phyloP scores from a whole-genome alignment of 2,113 vertebrate genomes.

The Paracanthobrama guichenoti region DNA sequence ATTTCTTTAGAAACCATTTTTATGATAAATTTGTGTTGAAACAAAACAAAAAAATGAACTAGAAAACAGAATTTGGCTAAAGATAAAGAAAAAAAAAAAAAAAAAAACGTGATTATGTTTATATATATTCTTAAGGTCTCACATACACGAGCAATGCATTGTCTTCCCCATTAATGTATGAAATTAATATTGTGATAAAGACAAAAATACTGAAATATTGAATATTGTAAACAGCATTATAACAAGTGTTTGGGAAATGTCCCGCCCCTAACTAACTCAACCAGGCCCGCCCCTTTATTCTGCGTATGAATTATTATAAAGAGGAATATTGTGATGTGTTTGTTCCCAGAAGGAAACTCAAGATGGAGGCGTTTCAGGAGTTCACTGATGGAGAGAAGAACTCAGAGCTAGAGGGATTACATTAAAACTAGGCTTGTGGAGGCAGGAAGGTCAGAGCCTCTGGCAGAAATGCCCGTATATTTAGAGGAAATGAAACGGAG shows the following conservation, averaged over 20 bases:
- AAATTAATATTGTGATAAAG: background rate
- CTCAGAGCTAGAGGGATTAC: too few species aligned
- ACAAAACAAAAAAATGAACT: background rate
- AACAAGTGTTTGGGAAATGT: too few species aligned
- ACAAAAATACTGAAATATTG: background rate
- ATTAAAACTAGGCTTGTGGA: slow-evolving; percentile 31
- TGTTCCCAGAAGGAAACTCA: background rate
- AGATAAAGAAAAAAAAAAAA: background rate
- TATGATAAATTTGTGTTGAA: background rate
- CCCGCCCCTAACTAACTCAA: too few species aligned
- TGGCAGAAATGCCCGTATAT: slow-evolving; percentile 54
- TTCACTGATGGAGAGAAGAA: too few species aligned
- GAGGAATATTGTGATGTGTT: too few species aligned
- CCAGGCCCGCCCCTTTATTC: too few species aligned
- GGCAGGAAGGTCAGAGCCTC: slow-evolving; percentile 50
- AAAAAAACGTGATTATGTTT: background rate
- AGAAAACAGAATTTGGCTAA: background rate
- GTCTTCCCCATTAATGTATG: background rate
- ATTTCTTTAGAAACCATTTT: background rate
- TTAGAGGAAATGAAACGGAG: slow-evolving; percentile 64
- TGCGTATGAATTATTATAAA: too few species aligned
- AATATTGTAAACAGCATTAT: too few species aligned
- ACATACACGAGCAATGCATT: background rate
- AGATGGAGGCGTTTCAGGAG: too few species aligned
- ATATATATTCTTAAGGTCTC: background rate